Percentiles rank a stretch among this genome's conserved stretches.
phyloP scores from a whole-genome alignment of 2,797 vertebrate genomes.

The Synanceia verrucosa region DNA sequence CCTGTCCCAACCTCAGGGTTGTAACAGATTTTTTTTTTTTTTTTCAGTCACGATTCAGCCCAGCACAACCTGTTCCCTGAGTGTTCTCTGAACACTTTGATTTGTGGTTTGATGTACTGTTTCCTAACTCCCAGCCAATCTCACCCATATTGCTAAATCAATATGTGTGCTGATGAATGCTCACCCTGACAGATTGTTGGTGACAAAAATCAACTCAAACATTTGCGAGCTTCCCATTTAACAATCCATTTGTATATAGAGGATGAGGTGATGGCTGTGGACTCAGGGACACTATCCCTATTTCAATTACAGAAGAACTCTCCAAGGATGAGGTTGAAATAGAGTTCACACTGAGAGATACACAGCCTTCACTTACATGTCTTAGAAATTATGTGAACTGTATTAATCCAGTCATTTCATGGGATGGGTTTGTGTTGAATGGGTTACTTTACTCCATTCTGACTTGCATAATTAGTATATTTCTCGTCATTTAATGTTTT shows the following conservation, averaged over 20 bases:
- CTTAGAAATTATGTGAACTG: conserved; percentile 3
- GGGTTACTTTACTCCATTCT: neutral
- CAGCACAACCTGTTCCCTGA: conserved; percentile 53
- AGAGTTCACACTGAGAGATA: conserved; percentile 54
- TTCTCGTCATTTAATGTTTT: neutral
- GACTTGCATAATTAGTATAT: neutral
- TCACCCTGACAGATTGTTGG: conserved; percentile 69
- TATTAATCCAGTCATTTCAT: conserved; percentile 4
- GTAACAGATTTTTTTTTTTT: neutral
- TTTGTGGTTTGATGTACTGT: conserved; percentile 77
- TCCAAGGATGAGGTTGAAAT: conserved; percentile 57
- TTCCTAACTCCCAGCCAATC: conserved; percentile 80
- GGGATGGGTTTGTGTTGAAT: neutral
- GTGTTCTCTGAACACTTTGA: conserved; percentile 67
- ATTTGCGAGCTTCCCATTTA: conserved; percentile 75
- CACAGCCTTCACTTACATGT: neutral
- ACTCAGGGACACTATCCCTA: conserved; percentile 36
- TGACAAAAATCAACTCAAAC: conserved; percentile 80
- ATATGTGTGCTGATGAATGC: conserved; percentile 78
- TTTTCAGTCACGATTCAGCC: conserved; percentile 39
- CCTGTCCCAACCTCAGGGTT: neutral
- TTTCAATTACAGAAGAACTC: conserved; percentile 63
- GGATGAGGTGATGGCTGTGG: conserved; percentile 53
- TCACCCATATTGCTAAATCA: conserved; percentile 81
- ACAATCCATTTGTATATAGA: conserved; percentile 74